phyloP scores from a whole-genome alignment of 2,113 vertebrate species.

The Python bivittatus region DNA sequence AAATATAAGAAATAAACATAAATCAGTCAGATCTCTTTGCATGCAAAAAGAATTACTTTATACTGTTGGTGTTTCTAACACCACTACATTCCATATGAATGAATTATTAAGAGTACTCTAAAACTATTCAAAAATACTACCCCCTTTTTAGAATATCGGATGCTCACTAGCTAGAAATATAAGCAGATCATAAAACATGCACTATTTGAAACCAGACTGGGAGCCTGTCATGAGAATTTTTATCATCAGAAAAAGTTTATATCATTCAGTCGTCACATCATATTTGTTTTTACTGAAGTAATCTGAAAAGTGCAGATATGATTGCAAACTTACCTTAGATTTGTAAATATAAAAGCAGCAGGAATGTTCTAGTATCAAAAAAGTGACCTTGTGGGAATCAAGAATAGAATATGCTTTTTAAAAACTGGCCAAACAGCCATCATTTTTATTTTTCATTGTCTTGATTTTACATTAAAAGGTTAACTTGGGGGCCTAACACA shows the following conservation, averaged over 20 bases:
- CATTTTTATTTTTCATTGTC: not conserved
- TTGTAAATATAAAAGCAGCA: constrained; percentile 12
- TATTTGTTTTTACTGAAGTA: constrained; percentile 32
- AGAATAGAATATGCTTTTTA: not conserved
- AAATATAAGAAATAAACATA: not conserved
- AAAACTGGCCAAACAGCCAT: not conserved
- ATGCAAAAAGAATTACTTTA: not conserved
- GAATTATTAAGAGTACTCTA: not conserved
- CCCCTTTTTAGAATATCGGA: not conserved
- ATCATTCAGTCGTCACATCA: constrained; percentile 7
- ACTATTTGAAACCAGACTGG: not conserved
- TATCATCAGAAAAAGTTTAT: constrained; percentile 16
- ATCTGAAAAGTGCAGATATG: constrained; percentile 27
- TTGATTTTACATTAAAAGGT: not conserved
- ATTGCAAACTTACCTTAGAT: constrained; percentile 28
- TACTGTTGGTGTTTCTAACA: not conserved
- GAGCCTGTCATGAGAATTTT: not conserved
- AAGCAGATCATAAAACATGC: not conserved
- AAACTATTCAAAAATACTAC: not conserved
- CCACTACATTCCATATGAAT: not conserved
- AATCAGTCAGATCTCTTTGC: not conserved
- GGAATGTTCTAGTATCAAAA: constrained; percentile 6
- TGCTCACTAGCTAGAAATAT: not conserved
- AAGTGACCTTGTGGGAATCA: constrained; percentile 34
- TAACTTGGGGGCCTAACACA: not conserved